Evolutionary conservation across 2,888 invertebrate genomes (phyloP).

Genomic region (Ennomos fuscantarius): DNA sequence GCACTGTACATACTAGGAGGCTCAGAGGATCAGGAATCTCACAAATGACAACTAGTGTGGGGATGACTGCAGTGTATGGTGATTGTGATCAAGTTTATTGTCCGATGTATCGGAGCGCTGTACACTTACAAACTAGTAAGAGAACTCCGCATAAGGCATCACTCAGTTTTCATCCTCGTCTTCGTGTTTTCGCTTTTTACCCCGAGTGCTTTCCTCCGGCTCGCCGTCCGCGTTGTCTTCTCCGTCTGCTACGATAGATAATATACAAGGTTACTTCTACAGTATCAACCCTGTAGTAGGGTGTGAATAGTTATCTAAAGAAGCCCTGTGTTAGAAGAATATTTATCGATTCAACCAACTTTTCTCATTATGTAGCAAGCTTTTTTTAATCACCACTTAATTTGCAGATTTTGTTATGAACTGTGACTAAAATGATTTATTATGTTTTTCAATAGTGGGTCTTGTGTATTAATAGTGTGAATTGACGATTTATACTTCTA

Average conservation of each 20-base stretch:
- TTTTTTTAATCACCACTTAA: too few relatives aligned
- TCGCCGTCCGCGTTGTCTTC: conserved; percentile 68
- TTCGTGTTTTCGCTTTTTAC: conserved; percentile 86
- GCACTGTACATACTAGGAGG: too few relatives aligned
- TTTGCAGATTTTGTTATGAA: too few relatives aligned
- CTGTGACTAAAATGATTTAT: too few relatives aligned
- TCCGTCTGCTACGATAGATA: conserved; percentile 61
- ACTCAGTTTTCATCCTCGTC: conserved; percentile 83
- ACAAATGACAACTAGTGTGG: conserved; percentile 73
- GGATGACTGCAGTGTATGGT: conserved; percentile 58
- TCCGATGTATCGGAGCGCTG: conserved; percentile 82
- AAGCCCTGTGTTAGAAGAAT: too few relatives aligned
- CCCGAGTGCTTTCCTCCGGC: conserved; percentile 83
- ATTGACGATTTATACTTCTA: too few relatives aligned
- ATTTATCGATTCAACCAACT: too few relatives aligned
- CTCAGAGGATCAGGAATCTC: conserved; percentile 60
- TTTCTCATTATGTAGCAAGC: too few relatives aligned
- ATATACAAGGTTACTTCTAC: neutral
- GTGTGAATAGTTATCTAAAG: too few relatives aligned
- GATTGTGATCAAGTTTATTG: conserved; percentile 73
- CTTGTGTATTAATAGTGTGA: too few relatives aligned
- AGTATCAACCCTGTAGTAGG: too few relatives aligned
- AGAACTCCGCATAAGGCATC: conserved; percentile 80
- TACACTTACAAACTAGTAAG: conserved; percentile 83
- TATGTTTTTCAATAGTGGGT: too few relatives aligned